A percentile compares a stretch with the other conserved stretches of the same genome.
Conservation (phyloP, 2,797 vertebrate genomes). For the Tangara arthus region DNA sequence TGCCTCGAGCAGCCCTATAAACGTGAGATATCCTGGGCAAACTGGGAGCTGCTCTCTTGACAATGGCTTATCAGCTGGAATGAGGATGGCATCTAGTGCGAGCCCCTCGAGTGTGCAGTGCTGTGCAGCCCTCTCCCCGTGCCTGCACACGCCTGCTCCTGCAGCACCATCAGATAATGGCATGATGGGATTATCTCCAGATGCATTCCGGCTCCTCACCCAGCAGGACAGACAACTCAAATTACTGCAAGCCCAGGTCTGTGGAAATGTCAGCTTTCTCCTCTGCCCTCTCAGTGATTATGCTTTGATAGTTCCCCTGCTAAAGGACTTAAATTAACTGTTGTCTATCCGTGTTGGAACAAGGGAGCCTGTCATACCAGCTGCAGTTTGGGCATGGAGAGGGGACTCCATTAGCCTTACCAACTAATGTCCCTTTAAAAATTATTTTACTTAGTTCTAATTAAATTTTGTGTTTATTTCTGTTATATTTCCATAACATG, state of each 20-base stretch:
- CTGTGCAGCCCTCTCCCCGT: slow-evolving; percentile 53
- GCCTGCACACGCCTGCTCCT: slow-evolving; percentile 32
- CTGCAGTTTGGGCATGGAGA: not conserved
- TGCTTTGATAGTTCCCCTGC: not conserved
- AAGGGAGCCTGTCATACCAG: not conserved
- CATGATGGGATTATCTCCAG: slow-evolving; percentile 78
- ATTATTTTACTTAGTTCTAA: not conserved
- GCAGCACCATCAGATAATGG: slow-evolving; percentile 56
- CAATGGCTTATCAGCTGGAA: slow-evolving; percentile 18
- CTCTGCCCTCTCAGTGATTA: not conserved
- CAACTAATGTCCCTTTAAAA: not conserved
- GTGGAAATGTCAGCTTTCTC: slow-evolving; percentile 28
- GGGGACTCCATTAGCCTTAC: not conserved
- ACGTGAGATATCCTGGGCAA: slow-evolving; percentile 43
- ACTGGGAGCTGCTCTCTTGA: slow-evolving; percentile 17
- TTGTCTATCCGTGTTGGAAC: not conserved
- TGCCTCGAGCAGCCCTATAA: slow-evolving; percentile 66
- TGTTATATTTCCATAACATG: not conserved
- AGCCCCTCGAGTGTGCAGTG: slow-evolving; percentile 45
- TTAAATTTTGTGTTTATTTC: not conserved
- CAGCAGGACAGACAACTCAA: slow-evolving; percentile 92
- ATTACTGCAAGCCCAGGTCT: slow-evolving; percentile 92
- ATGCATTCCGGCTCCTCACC: slow-evolving; percentile 85
- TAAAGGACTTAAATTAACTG: not conserved
- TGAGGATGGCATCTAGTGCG: slow-evolving; percentile 16